Evolutionary conservation across 2,797 vertebrate species (phyloP).

Genomic region (Psittacula derbiana): DNA sequence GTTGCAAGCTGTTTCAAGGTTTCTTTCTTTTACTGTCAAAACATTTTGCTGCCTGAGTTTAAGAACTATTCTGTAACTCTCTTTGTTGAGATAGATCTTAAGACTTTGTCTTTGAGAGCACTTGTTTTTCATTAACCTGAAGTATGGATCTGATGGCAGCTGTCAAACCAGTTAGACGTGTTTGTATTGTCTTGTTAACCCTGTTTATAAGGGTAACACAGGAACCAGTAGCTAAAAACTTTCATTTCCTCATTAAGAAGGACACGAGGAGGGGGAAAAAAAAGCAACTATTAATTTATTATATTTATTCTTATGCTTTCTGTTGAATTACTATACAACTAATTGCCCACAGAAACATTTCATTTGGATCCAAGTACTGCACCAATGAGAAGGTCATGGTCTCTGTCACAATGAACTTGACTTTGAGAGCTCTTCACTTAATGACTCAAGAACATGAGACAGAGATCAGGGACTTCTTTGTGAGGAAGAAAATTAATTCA

Average conservation of each 20-base stretch:
- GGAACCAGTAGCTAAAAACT: neutral
- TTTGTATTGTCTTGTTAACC: neutral
- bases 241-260: neutral
- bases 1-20: neutral
- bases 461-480: neutral
- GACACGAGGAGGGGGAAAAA: neutral
- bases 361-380: neutral
- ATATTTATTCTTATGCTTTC: neutral
- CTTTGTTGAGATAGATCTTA: constrained; percentile 25
- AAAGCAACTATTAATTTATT: neutral
- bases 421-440: neutral
- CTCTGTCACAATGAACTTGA: neutral
- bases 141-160: neutral
- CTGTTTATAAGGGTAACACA: constrained; percentile 5
- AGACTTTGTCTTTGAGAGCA: neutral
- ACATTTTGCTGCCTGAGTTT: constrained; percentile 45
- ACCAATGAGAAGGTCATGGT: neutral
- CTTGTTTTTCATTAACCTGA: constrained; percentile 61
- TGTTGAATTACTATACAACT: neutral
- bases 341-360: neutral
- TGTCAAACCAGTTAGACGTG: constrained; percentile 7
- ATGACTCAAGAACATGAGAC: neutral
- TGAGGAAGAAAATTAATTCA: neutral
- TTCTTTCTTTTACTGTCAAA: constrained; percentile 47
- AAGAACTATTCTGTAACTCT: neutral